Conservation (phyloP, 1,140 invertebrate genomes). For the Anastrepha obliqua region DNA sequence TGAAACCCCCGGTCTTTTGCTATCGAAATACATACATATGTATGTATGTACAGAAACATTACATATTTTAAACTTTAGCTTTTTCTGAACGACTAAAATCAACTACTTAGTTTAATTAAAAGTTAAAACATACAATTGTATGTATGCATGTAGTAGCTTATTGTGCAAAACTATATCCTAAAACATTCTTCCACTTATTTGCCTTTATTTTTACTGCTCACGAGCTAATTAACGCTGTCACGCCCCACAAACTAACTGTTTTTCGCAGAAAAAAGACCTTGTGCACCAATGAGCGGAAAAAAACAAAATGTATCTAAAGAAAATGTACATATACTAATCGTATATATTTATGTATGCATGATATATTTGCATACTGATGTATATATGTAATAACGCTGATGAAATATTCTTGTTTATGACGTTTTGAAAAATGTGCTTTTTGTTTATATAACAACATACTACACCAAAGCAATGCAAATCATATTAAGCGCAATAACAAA, state of each 20-base stretch:
- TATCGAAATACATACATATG: no score
- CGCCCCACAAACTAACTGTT: conserved; percentile 33
- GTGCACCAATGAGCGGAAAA: neutral
- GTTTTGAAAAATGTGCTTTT: conserved; percentile 40
- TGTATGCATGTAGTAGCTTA: neutral
- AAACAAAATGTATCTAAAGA: neutral
- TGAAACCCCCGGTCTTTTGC: no score
- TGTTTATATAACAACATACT: conserved; percentile 45
- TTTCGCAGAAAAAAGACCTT: neutral
- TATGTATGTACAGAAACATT: no score
- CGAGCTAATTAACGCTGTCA: conserved; percentile 30
- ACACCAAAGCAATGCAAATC: neutral
- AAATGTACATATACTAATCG: neutral
- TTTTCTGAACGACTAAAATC: neutral
- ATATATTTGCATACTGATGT: neutral
- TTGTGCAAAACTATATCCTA: neutral
- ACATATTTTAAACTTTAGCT: no score
- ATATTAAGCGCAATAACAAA: neutral
- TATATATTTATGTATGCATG: neutral
- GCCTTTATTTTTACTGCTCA: neutral
- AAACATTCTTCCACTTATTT: neutral
- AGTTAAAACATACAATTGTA: neutral
- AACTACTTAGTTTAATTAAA: neutral
- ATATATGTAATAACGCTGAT: neutral
- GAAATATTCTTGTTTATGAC: conserved; percentile 34